Conservation (phyloP, 1,140 invertebrate genomes). For the Macrocentrus cingulum region DNA sequence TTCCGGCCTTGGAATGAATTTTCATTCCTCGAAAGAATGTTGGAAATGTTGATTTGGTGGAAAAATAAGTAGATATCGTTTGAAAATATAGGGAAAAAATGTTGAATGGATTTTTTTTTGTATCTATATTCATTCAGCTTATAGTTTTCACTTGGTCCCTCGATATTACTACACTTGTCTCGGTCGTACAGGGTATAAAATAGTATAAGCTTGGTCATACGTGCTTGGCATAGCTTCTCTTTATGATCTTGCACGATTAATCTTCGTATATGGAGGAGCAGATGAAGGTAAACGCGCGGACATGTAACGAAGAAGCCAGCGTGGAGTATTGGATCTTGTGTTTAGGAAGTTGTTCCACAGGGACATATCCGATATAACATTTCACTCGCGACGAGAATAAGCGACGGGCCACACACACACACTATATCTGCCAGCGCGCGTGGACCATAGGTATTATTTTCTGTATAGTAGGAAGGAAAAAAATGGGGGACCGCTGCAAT, state of each 20-base stretch:
- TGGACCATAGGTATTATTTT: constrained; percentile 27
- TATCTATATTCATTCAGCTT: no score
- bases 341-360: constrained; percentile 39
- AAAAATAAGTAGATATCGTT: no score
- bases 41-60: no score
- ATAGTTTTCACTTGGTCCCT: no score
- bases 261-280: constrained; percentile 42
- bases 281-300: constrained; percentile 11
- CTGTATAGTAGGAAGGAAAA: background rate
- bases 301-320: background rate
- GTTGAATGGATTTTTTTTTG: no score
- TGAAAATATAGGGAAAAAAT: no score
- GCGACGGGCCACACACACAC: no score
- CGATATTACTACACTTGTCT: no score
- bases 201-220: constrained; percentile 29
- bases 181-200: no score
- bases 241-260: constrained; percentile 50
- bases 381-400: constrained; percentile 39
- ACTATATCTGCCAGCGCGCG: constrained; percentile 22
- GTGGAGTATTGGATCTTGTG: constrained; percentile 44
- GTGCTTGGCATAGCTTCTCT: constrained; percentile 32
- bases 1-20: background rate
- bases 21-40: no score
- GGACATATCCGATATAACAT: constrained; percentile 45
- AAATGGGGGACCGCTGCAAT: constrained; percentile 6